Conservation (phyloP, 2,888 invertebrate genomes). For the Drosophila incognita region DNA sequence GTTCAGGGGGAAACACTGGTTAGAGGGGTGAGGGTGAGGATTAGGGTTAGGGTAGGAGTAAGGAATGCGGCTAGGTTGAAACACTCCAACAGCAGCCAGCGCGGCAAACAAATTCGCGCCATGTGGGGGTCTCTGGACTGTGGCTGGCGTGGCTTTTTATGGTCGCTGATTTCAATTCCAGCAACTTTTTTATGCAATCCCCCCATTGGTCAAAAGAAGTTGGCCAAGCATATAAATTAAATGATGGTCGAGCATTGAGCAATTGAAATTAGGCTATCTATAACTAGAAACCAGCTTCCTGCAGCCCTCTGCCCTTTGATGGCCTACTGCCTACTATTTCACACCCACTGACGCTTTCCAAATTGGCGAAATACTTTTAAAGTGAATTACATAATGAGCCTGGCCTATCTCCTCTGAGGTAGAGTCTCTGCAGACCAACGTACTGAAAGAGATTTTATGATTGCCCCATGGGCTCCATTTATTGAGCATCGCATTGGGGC, state of each 20-base stretch:
- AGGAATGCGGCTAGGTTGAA: neutral
- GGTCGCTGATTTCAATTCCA: constrained; percentile 53
- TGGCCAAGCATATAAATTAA: constrained; percentile 75
- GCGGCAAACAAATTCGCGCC: constrained; percentile 51
- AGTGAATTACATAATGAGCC: neutral
- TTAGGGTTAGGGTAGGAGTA: neutral
- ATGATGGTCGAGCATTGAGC: constrained; percentile 58
- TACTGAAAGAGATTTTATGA: constrained; percentile 11
- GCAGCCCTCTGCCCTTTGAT: neutral
- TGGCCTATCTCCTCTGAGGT: neutral
- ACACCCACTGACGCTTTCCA: constrained; percentile 18
- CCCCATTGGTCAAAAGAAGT: constrained; percentile 59
- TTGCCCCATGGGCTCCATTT: neutral
- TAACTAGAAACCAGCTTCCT: constrained; percentile 4
- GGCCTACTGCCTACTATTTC: neutral
- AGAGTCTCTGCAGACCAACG: neutral
- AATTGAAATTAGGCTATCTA: constrained; percentile 69
- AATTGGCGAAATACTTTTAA: constrained; percentile 29
- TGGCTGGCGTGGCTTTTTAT: constrained; percentile 48
- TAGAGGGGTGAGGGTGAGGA: constrained; percentile 7
- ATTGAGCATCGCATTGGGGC: neutral
- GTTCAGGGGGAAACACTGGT: constrained; percentile 32
- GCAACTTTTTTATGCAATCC: constrained; percentile 19
- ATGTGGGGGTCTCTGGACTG: constrained; percentile 40
- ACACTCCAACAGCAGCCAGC: constrained; percentile 20